Percentiles rank a stretch among this genome's conserved stretches.
phyloP scores from a whole-genome alignment of 2,113 vertebrate genomes.

The Echinops telfairi region DNA sequence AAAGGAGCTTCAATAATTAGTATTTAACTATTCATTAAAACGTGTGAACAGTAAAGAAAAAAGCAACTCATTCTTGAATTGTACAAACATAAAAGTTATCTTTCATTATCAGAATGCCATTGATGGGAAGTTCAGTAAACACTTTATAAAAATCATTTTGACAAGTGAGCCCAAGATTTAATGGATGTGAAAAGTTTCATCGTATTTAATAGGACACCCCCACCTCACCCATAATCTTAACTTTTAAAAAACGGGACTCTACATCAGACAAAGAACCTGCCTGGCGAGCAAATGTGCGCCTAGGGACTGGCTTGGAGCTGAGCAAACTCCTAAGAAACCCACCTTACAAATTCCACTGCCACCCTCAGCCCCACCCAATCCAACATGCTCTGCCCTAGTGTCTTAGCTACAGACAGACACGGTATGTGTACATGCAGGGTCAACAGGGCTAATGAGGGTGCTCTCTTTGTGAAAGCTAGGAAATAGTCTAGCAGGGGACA shows the following conservation, averaged over 20 bases:
- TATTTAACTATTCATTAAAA: conserved; percentile 68
- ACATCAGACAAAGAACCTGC: conserved; percentile 59
- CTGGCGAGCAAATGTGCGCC: background rate
- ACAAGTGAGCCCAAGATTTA: conserved; percentile 45
- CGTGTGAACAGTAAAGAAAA: conserved; percentile 55
- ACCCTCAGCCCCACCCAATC: background rate
- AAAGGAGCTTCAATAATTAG: conserved; percentile 66
- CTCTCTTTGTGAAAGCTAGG: background rate
- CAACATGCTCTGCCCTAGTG: background rate
- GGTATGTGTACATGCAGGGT: accelerated
- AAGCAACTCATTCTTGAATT: conserved; percentile 48
- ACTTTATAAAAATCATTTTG: conserved; percentile 55
- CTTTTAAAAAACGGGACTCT: conserved; percentile 12
- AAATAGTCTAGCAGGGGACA: background rate
- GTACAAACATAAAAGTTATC: conserved; percentile 60
- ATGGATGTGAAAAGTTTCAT: conserved; percentile 23
- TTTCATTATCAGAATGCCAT: conserved; percentile 68
- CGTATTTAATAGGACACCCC: conserved; percentile 34
- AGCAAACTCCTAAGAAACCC: conserved; percentile 27
- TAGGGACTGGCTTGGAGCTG: background rate
- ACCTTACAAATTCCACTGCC: background rate
- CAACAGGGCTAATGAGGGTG: background rate
- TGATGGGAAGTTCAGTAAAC: conserved; percentile 46
- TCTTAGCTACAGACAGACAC: background rate
- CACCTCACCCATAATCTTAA: background rate